These are phyloP conservation scores for Toxostoma redivivum DNA, from an alignment of 2,113 vertebrate species.

Conservation along the genomic window DNA sequence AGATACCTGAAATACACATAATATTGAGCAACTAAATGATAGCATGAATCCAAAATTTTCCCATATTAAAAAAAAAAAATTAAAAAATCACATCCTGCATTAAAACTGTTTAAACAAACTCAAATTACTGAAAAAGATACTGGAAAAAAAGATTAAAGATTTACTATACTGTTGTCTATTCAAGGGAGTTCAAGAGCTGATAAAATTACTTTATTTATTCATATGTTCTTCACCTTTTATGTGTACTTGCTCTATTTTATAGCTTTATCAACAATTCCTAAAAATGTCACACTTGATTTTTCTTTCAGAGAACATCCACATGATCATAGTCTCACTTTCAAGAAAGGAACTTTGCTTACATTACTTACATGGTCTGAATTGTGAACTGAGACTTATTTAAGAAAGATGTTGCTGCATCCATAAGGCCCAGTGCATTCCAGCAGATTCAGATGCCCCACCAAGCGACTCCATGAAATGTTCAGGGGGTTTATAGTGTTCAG, in stretches of 20 bases:
- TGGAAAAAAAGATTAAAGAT: neutral
- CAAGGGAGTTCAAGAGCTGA: neutral
- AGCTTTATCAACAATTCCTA: neutral
- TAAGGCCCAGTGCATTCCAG: neutral
- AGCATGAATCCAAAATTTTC: neutral
- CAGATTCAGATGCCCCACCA: neutral
- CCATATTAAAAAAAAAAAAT: neutral
- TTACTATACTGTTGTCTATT: neutral
- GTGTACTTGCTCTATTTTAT: neutral
- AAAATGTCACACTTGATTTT: neutral
- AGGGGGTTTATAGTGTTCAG: neutral
- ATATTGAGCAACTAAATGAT: neutral
- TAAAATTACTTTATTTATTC: neutral
- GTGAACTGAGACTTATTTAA: neutral
- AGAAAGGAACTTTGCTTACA: neutral
- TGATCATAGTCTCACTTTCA: neutral
- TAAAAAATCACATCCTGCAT: accelerated
- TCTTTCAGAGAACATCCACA: neutral
- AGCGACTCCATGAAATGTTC: neutral
- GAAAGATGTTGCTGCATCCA: neutral
- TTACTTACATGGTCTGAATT: neutral
- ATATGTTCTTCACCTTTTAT: neutral
- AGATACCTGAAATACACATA: neutral
- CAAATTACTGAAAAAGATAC: neutral
- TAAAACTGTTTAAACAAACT: neutral